Percentiles rank a stretch among this genome's conserved stretches.
phyloP scores from a whole-genome alignment of 2,888 invertebrate genomes.

The Julus scanicus region DNA sequence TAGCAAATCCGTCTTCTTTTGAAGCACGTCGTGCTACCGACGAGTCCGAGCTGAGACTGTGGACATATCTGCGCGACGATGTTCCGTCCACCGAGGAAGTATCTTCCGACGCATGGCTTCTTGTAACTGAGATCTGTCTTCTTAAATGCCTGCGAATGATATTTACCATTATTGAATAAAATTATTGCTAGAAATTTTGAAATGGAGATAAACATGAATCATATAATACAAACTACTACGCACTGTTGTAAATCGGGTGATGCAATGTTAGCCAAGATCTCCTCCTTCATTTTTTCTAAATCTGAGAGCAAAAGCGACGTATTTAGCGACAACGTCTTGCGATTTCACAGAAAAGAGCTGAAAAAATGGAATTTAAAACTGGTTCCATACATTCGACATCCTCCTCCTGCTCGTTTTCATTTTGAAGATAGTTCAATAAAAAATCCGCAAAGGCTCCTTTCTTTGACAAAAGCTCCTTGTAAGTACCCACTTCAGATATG shows the following conservation, averaged over 20 bases:
- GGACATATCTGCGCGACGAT: background rate
- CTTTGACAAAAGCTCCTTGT: constrained; percentile 85
- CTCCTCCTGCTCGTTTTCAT: constrained; percentile 65
- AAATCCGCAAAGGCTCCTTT: constrained; percentile 73
- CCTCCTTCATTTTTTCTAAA: constrained; percentile 58
- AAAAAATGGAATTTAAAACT: background rate
- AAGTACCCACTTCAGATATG: constrained; percentile 89
- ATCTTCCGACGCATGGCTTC: constrained; percentile 57
- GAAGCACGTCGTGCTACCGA: constrained; percentile 68
- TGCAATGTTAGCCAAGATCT: constrained; percentile 57
- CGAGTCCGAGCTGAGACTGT: constrained; percentile 17
- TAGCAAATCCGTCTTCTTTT: constrained; percentile 54
- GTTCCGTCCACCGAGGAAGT: background rate
- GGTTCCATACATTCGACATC: constrained; percentile 58
- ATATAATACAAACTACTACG: background rate
- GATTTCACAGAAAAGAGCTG: background rate
- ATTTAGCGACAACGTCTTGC: background rate
- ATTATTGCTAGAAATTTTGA: too few relatives aligned
- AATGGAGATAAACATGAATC: too few relatives aligned
- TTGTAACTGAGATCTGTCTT: constrained; percentile 54
- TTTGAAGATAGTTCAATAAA: constrained; percentile 68
- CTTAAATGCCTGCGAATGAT: constrained; percentile 54
- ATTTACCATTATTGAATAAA: too few relatives aligned
- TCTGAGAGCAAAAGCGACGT: constrained; percentile 50
- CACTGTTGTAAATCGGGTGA: constrained; percentile 57